A percentile compares a stretch with the other conserved stretches of the same genome.
Conservation (phyloP, 92 coral and sea anemone species). For the Palythoa caribaeorum region DNA sequence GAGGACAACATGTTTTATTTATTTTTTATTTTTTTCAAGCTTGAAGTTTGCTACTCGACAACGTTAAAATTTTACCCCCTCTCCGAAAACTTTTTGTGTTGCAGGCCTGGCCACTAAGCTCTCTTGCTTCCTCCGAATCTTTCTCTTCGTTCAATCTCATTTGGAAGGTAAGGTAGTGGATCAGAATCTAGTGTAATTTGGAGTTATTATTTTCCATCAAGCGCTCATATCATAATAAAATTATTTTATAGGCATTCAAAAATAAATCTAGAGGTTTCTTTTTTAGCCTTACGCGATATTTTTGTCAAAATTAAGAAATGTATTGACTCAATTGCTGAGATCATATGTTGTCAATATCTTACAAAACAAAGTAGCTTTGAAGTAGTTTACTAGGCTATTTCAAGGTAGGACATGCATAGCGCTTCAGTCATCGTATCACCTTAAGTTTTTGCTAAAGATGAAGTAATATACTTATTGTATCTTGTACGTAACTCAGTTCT, state of each 20-base stretch:
- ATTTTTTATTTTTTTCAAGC: not conserved
- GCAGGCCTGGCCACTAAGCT: conserved; percentile 35
- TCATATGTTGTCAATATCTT: not conserved
- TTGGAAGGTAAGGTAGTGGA: conserved; percentile 37
- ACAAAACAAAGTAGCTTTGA: not conserved
- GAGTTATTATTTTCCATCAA: conserved; percentile 7
- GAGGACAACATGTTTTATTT: not conserved
- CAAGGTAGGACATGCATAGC: not conserved
- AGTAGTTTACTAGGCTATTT: not conserved
- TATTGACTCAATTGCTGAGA: not conserved
- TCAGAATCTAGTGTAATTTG: not conserved
- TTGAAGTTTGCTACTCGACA: not conserved
- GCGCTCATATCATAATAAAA: not conserved
- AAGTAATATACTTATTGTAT: too few relatives aligned
- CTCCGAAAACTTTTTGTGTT: not conserved
- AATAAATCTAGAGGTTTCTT: not conserved
- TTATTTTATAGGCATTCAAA: not conserved
- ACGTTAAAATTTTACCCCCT: not conserved
- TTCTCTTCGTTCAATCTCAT: conserved; percentile 40
- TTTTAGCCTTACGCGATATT: not conserved
- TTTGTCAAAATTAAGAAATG: not conserved
- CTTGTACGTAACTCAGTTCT: too few relatives aligned
- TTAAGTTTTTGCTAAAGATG: too few relatives aligned
- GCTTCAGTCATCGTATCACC: not conserved
- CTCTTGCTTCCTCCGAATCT: not conserved